Evolutionary conservation across 2,888 invertebrate genomes (phyloP).

Genomic region (Dasypogon diadema): DNA sequence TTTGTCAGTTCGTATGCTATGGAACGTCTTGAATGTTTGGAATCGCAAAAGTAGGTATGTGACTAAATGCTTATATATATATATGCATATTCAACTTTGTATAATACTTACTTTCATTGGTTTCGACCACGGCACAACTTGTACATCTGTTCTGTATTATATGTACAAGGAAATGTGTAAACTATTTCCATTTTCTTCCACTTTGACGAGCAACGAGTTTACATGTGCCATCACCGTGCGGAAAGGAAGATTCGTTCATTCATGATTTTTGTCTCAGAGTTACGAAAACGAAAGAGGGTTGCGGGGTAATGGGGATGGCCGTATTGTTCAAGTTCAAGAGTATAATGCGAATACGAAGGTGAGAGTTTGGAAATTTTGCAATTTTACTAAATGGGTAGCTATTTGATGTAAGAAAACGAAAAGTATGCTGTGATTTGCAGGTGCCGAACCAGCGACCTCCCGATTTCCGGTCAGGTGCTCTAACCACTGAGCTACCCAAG

Average conservation of each 20-base stretch:
- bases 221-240: constrained; percentile 16
- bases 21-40: not conserved
- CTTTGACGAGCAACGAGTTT: constrained; percentile 36
- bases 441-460: too few relatives aligned
- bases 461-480: too few relatives aligned
- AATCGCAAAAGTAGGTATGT: constrained; percentile 12
- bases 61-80: not conserved
- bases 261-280: constrained; percentile 27
- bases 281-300: not conserved
- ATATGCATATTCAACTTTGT: constrained; percentile 13
- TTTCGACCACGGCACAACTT: not conserved
- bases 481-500: too few relatives aligned
- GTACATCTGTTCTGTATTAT: constrained; percentile 34
- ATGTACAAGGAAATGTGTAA: constrained; percentile 41
- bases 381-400: not conserved
- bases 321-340: constrained; percentile 42
- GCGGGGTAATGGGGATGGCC: not conserved
- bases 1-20: too few relatives aligned
- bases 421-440: too few relatives aligned
- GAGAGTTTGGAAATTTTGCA: constrained; percentile 5
- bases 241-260: constrained; percentile 36
- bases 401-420: too few relatives aligned
- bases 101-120: constrained; percentile 11
- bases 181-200: constrained; percentile 41
- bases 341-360: constrained; percentile 38